Conservation (phyloP, 2,888 invertebrate species). For the Apodemia mormo region DNA sequence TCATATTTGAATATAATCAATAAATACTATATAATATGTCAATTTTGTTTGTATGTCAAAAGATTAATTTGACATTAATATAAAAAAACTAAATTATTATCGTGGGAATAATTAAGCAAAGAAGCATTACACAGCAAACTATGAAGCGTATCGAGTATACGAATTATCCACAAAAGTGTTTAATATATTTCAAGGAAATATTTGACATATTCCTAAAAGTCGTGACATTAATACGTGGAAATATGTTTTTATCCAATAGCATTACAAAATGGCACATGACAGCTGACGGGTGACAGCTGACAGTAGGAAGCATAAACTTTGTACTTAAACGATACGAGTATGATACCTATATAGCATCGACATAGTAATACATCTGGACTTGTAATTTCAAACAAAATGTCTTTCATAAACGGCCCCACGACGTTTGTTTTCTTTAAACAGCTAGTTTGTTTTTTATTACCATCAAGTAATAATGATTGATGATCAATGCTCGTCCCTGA, state of each 20-base stretch:
- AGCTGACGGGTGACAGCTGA: constrained; percentile 28
- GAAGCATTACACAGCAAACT: not conserved
- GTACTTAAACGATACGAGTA: constrained; percentile 51
- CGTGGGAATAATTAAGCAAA: not conserved
- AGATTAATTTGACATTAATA: no score
- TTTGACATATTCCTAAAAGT: not conserved
- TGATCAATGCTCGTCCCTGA: no score
- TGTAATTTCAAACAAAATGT: no score
- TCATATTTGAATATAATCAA: no score
- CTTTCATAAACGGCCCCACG: no score
- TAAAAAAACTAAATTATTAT: not conserved
- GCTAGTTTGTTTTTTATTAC: no score
- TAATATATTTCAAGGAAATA: not conserved
- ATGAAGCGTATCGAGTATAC: not conserved
- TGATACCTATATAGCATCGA: no score
- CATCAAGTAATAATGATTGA: no score
- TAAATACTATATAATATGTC: no score
- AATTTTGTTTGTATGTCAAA: no score
- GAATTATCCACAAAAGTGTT: not conserved
- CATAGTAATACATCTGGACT: no score
- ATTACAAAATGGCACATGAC: constrained; percentile 37
- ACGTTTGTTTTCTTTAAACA: no score
- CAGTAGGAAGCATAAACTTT: constrained; percentile 4
- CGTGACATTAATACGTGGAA: not conserved
- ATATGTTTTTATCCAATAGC: constrained; percentile 33